A percentile compares a stretch with the other conserved stretches of the same genome.
phyloP scores from a whole-genome alignment of 2,113 vertebrate genomes.

The Lota lota region DNA sequence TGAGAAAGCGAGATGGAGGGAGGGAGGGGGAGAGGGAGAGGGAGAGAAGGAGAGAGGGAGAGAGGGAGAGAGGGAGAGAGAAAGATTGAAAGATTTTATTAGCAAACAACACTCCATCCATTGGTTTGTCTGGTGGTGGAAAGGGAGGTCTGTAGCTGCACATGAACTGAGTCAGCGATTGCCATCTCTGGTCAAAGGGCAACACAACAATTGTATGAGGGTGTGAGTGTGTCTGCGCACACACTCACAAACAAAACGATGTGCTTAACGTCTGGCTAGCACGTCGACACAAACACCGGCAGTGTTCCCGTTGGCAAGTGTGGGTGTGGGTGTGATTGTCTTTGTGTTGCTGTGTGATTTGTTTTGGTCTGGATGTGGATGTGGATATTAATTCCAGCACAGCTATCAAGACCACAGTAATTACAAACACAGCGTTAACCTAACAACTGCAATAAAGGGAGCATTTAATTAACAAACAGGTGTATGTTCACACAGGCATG shows the following conservation, averaged over 20 bases:
- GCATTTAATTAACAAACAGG: no score
- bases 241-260: no score
- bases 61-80: background rate
- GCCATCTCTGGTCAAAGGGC: no score
- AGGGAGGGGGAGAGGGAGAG: background rate
- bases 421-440: background rate
- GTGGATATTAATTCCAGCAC: background rate
- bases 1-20: background rate
- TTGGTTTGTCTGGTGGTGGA: background rate
- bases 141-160: no score
- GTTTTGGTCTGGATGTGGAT: background rate
- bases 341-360: background rate
- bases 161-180: no score
- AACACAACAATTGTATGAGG: no score
- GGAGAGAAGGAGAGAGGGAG: no score
- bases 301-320: no score
- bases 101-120: background rate
- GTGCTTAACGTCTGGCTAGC: no score
- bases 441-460: background rate
- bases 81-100: slow-evolving; percentile 2
- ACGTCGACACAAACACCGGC: no score
- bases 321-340: background rate
- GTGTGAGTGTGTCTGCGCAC: no score
- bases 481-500: background rate
- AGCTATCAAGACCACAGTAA: background rate